Percentiles rank a stretch among this genome's conserved stretches.
Conservation (phyloP, 2,888 invertebrate species). For the Drosophila siamana region DNA sequence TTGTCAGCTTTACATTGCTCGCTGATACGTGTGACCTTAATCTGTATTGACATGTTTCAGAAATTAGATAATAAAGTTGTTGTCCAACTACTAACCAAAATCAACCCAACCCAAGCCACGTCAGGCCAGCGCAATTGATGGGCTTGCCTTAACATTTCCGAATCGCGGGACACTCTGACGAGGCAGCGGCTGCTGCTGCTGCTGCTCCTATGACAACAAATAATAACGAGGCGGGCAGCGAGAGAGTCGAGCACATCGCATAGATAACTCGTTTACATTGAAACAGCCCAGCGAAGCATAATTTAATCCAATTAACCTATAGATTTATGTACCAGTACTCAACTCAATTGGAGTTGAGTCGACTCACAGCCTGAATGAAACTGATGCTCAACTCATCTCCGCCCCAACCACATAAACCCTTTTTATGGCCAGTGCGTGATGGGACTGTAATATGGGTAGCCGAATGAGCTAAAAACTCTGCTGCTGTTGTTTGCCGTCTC, state of each 20-base stretch:
- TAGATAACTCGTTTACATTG: constrained; percentile 43
- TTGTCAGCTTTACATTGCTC: constrained; percentile 70
- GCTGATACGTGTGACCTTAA: constrained; percentile 80
- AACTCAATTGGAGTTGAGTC: not conserved
- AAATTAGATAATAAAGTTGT: constrained; percentile 80
- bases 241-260: constrained; percentile 14
- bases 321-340: constrained; percentile 59
- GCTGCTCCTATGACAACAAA: constrained; percentile 64
- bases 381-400: constrained; percentile 1
- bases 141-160: constrained; percentile 54
- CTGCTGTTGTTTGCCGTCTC: too few relatives aligned
- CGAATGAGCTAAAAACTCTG: not conserved
- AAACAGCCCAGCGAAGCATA: constrained; percentile 63
- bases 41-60: constrained; percentile 79
- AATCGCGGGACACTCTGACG: constrained; percentile 29
- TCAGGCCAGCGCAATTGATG: constrained; percentile 49
- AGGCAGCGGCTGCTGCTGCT: too few relatives aligned
- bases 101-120: not conserved
- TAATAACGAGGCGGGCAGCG: constrained; percentile 14
- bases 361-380: constrained; percentile 1
- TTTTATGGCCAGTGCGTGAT: constrained; percentile 66
- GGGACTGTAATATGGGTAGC: constrained; percentile 20
- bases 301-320: constrained; percentile 80
- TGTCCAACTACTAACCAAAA: constrained; percentile 22
- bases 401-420: constrained; percentile 43